Evolutionary conservation across 2,888 invertebrate species (phyloP), one percentile per base, ranked within the genome.

Genomic region (Philonicus albiceps): DNA sequence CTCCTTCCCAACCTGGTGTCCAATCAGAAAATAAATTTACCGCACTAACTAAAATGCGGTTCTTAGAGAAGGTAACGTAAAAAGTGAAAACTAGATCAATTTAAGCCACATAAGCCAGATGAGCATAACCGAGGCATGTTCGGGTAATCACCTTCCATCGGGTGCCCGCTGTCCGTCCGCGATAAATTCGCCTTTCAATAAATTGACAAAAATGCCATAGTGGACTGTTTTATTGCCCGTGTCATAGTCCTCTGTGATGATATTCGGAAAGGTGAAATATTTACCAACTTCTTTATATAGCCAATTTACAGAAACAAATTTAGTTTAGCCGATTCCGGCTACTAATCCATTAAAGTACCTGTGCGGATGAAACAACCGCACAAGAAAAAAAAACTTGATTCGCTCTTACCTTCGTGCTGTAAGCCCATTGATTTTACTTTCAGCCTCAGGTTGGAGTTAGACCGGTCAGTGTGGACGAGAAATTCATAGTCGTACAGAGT

Each of bases 11-110:
- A 40, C 72, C 85, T 85, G 30, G 75, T 85, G 31, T 55, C 53
- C 55, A 86, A 53, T 55, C 64, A 86, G 55, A 76, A 85, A 30
- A 76, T 78, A 78, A 76, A 86, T 76, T 64, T 75, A 64, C 78
- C 76, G 64, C 86, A 40, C 53, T 55, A 40, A 55, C 76, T 78
- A 55, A 86, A 76, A 86, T 86, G 86, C 49, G 37, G 76, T 86
- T 85, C 85, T 85, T 86, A 40, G 76, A 76, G 76, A 78, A 86
- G 64, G 37, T 37, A 86, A 55, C n/a, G 55, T n/a, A 37, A 86
- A 86, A 86, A 86, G 86, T 86, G 76, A 86, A 86, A 86, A 86
- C 86, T 86, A 40, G 86, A 86, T 76, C 86, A 86, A 53, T 86
- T 86, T 76, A 16, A 86, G 55, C 55, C 16, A 53, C 74, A 53